Percentiles rank a stretch among this genome's conserved stretches.
These are phyloP conservation scores for Salarias fasciatus DNA, from an alignment of 2,797 vertebrate genomes.

Conservation along the genomic window DNA sequence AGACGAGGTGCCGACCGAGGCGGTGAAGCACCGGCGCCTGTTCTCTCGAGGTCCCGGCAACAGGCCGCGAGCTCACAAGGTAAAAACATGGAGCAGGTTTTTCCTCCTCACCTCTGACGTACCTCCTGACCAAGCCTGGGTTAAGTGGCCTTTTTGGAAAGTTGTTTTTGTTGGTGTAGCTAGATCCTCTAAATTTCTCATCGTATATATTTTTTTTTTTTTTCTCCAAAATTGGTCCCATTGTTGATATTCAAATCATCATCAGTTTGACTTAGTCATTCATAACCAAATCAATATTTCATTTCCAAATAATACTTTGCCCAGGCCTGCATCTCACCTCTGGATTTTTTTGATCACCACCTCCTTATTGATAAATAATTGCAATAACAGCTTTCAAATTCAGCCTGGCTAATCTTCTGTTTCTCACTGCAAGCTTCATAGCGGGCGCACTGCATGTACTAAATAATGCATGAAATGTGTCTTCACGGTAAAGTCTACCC, in stretches of 20 bases:
- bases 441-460: constrained; percentile 36
- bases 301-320: constrained; percentile 49
- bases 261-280: too few species aligned
- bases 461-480: constrained; percentile 1
- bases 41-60: constrained; percentile 57
- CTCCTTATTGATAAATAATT: too few species aligned
- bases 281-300: too few species aligned
- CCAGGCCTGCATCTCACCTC: constrained; percentile 34
- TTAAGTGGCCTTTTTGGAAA: constrained; percentile 53
- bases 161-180: background rate
- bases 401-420: constrained; percentile 18
- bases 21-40: constrained; percentile 66
- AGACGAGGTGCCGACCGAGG: constrained; percentile 52
- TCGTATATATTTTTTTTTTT: too few species aligned
- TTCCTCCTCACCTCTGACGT: constrained; percentile 3
- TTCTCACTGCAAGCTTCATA: constrained; percentile 18
- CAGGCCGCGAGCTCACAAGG: constrained; percentile 75
- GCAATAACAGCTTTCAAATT: constrained; percentile 18
- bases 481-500: constrained; percentile 4
- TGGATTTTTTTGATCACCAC: background rate
- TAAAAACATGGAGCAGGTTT: constrained; percentile 55
- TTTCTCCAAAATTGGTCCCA: too few species aligned
- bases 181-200: too few species aligned
- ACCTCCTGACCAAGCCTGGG: constrained; percentile 50
- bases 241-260: too few species aligned